phyloP scores from a whole-genome alignment of 2,888 invertebrate genomes.

The Blomia tropicalis region DNA sequence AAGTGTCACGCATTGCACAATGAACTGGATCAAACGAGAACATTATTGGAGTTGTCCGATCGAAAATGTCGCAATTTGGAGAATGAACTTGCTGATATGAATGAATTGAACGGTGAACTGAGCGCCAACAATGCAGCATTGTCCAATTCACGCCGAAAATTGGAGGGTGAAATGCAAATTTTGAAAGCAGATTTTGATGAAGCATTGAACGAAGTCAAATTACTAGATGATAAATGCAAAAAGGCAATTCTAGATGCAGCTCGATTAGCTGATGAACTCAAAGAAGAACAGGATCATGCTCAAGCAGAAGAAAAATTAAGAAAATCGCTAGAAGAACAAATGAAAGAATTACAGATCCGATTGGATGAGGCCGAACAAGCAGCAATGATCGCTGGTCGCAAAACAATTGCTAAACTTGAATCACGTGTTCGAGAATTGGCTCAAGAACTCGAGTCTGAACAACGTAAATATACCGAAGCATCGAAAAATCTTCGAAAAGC shows the following conservation, averaged over 20 bases:
- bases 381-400: slow-evolving; percentile 96
- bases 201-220: slow-evolving; percentile 93
- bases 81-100: slow-evolving; percentile 89
- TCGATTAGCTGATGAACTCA: slow-evolving; percentile 91
- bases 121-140: slow-evolving; percentile 82
- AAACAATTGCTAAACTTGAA: slow-evolving; percentile 95
- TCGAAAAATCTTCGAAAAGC: slow-evolving; percentile 96
- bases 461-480: slow-evolving; percentile 93
- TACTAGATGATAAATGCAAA: slow-evolving; percentile 96
- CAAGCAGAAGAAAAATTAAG: slow-evolving; percentile 94
- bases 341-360: slow-evolving; percentile 94
- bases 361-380: slow-evolving; percentile 92
- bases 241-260: slow-evolving; percentile 98
- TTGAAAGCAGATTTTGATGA: slow-evolving; percentile 97
- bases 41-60: slow-evolving; percentile 91
- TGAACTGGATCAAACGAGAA: slow-evolving; percentile 94
- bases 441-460: slow-evolving; percentile 93
- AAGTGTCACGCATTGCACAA: slow-evolving; percentile 91
- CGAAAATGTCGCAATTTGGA: slow-evolving; percentile 95
- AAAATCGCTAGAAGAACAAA: slow-evolving; percentile 90
- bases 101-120: slow-evolving; percentile 94
- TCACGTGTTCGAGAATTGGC: slow-evolving; percentile 78
- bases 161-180: slow-evolving; percentile 93
- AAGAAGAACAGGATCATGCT: slow-evolving; percentile 97
- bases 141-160: slow-evolving; percentile 95